These are phyloP conservation scores for Drosophila lacertosa DNA, from an alignment of 1,140 invertebrate species.

Conservation along the genomic window DNA sequence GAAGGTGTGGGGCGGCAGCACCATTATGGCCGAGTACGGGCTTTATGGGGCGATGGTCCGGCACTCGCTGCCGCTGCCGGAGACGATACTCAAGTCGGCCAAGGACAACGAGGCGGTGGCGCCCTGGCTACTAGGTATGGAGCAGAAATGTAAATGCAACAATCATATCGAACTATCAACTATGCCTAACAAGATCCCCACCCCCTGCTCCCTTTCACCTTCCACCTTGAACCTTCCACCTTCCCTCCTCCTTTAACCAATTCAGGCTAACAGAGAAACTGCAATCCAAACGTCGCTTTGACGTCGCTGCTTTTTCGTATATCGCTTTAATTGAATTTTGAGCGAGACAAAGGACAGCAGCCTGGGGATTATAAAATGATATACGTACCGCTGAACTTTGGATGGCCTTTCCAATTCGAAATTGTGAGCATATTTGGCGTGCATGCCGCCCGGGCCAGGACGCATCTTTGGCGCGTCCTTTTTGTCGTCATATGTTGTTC, in stretches of 20 bases:
- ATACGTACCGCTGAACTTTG: slow-evolving; percentile 16
- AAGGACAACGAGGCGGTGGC: slow-evolving; percentile 98
- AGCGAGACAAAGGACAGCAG: slow-evolving; percentile 61
- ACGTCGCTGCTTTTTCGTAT: neutral
- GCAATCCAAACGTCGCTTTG: no score
- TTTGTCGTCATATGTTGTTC: slow-evolving; percentile 76
- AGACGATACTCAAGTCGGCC: slow-evolving; percentile 98
- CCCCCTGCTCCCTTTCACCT: no score
- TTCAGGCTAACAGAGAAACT: no score
- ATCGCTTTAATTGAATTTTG: slow-evolving; percentile 71
- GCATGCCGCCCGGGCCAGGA: slow-evolving; percentile 44
- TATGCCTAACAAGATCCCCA: slow-evolving; percentile 7
- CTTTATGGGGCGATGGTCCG: slow-evolving; percentile 99
- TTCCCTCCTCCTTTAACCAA: no score
- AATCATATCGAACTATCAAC: slow-evolving; percentile 76
- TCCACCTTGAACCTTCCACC: no score
- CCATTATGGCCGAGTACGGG: slow-evolving; percentile 99
- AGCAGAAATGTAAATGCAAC: slow-evolving; percentile 84
- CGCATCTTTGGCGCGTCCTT: slow-evolving; percentile 31
- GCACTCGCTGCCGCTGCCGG: slow-evolving; percentile 97
- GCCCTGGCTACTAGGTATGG: slow-evolving; percentile 98
- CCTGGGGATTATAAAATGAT: slow-evolving; percentile 73
- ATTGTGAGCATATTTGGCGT: slow-evolving; percentile 83
- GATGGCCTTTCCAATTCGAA: slow-evolving; percentile 23
- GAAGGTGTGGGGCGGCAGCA: slow-evolving; percentile 99